Conservation (phyloP, 2,888 invertebrate species). For the Ichneumoninae sp. region DNA sequence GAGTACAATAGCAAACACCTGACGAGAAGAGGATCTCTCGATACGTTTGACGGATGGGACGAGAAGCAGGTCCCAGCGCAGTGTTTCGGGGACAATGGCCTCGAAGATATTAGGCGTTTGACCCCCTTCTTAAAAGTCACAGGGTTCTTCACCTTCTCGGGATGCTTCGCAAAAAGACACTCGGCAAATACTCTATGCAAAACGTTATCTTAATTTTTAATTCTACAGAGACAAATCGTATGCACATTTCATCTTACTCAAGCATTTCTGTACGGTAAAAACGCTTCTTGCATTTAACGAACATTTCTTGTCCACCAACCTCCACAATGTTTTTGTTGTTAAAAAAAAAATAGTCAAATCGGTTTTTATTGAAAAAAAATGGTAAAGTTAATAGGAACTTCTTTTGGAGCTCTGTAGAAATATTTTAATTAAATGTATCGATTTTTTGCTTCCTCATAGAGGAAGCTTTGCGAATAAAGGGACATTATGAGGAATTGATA, state of each 20-base stretch:
- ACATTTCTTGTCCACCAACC: too few relatives aligned
- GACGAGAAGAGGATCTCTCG: slow-evolving; percentile 2
- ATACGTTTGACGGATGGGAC: slow-evolving; percentile 36
- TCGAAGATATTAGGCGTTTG: slow-evolving; percentile 72
- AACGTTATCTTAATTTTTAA: background rate
- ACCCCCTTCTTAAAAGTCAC: slow-evolving; percentile 70
- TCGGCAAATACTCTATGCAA: background rate
- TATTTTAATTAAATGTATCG: too few relatives aligned
- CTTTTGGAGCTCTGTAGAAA: too few relatives aligned
- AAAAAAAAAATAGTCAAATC: background rate
- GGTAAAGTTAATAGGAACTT: too few relatives aligned
- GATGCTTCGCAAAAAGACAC: background rate
- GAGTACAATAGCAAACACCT: slow-evolving; percentile 14
- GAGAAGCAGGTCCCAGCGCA: slow-evolving; percentile 9
- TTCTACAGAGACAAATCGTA: background rate
- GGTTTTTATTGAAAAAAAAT: too few relatives aligned
- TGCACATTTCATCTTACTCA: background rate
- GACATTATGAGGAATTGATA: too few relatives aligned
- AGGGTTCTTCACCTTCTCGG: slow-evolving; percentile 47
- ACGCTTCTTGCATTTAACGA: background rate
- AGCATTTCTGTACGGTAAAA: background rate
- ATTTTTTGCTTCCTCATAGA: too few relatives aligned
- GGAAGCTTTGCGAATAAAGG: too few relatives aligned
- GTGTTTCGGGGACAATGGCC: slow-evolving; percentile 74
- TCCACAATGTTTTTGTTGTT: background rate